Base-by-base conservation (phyloP, 1,140 invertebrate genomes). In the Drosophila seguyi region DNA sequence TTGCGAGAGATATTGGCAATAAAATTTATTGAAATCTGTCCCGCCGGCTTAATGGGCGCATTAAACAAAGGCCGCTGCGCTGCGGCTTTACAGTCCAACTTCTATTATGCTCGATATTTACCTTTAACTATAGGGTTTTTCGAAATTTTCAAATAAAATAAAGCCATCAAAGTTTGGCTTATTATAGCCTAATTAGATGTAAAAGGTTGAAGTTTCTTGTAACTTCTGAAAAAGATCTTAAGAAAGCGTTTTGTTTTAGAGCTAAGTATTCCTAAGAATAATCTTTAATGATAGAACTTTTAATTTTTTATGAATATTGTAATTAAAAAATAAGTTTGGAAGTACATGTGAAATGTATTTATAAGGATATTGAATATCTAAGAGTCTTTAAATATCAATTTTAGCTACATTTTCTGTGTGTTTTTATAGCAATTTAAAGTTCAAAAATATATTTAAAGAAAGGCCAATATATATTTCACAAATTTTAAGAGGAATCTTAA, bases 1-100 rank as follows among this genome's bases (percentile, higher is more conserved):
- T 68, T 63, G 81, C 81, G 55, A 76, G 61, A 77, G 81, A 86
- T 85, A 85, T 77, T 71, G 48, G 73, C 81, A 78, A 85, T 85
- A 90, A 90, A 88, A 90, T 88, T 87, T 84, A 84, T 84, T 61
- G 68, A 53, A 67, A 75, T 80, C 84, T 88, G 84, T 81, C 84
- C 57, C 56, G 55, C 68, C 63, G 61, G 66, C 81, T 80, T 90
- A 84, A 88, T 88, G 84, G 75, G 59, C 87, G 68, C 81, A 90
- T 88, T 88, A 84, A 87, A 66, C 63, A 90, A 81, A 75, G 60
- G 61, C 38, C 44, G 57, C 38, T 45, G 47, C 27, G 42, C 42
- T 45, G 16, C 27, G 27, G 39, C 8, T 45, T 42, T 36, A 71
- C 44, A 52, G 63, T 44, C 39, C 31, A 48, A 59, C 42, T 31